Base-by-base conservation (phyloP, 2,113 vertebrate species). In the Arothron firmamentum region DNA sequence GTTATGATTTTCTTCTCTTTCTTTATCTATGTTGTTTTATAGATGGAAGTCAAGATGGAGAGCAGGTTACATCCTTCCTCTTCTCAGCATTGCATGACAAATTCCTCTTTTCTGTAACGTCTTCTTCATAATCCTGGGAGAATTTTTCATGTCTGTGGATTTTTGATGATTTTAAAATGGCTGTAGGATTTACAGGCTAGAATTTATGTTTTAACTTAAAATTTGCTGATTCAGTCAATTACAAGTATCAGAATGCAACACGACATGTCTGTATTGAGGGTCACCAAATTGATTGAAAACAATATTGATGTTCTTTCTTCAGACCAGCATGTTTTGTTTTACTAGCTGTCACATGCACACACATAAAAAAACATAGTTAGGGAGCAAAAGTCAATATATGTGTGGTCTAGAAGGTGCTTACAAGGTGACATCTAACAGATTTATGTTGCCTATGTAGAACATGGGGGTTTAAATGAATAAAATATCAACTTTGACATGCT, bases 31-130 rank as follows among this genome's bases (percentile, higher is more conserved):
- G 82, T 61, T 91, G 73, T 84, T 77, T 91, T 89, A 74, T 94
- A 97, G 94, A 95, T 92, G 92, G 90, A 89, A 93, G 89, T 88
- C 93, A 81, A 92, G 92, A 88, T 90, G 92, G 88, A 79, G 88
- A 92, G 84, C 95, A 97, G 95, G 94, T 98, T 92, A 89, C 88
- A 81, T 86, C 4, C 75, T 70, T 70, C 25, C 19, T 18, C 10
- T 52, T 62, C 31, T 15, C 54, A 42, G 72, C 23, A 23, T 69
- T 5, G 52, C 21, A 69, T 59, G 23, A 15, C 19, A n/a, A 16
- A 58, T 20, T 38, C 34, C 20, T 46, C 56, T 15, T 52, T 31
- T 38, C 75, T 75, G 38, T 84, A 74, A 69, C 28, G 2, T 56
- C 12, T 56, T 20, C 16, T 66, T 7, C 41, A n/a, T 56, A 31